phyloP scores from a whole-genome alignment of 1,140 invertebrate species.

The Dryas iulia region DNA sequence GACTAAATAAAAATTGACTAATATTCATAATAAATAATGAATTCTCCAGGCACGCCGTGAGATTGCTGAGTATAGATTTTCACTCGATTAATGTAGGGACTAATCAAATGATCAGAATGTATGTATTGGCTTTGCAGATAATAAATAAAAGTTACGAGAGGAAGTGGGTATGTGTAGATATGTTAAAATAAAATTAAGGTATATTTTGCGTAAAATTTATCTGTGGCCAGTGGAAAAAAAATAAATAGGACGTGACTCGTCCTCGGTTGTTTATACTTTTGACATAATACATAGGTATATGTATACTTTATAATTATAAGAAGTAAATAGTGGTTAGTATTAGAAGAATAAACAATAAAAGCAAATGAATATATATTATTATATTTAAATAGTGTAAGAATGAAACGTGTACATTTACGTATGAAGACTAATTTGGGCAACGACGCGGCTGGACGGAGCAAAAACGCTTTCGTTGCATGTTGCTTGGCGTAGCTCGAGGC shows the following conservation, averaged over 20 bases:
- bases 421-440: conserved; percentile 34
- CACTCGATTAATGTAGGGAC: conserved; percentile 57
- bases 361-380: not conserved
- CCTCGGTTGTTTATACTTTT: too few species aligned
- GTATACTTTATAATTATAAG: too few species aligned
- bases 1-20: conserved; percentile 80
- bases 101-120: conserved; percentile 46
- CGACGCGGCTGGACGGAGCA: conserved; percentile 39
- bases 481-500: conserved; percentile 63
- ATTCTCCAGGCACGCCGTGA: conserved; percentile 61
- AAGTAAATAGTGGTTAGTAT: too few species aligned
- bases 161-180: not conserved
- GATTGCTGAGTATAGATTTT: conserved; percentile 63
- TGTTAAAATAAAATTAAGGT: not conserved
- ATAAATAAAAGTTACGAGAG: conserved; percentile 14
- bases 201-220: too few species aligned
- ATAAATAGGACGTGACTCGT: too few species aligned
- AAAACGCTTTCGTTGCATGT: conserved; percentile 73
- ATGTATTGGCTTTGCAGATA: conserved; percentile 26
- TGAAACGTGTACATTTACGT: conserved; percentile 8
- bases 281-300: too few species aligned
- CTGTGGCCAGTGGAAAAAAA: too few species aligned
- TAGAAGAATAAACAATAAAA: too few species aligned
- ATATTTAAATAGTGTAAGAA: not conserved
- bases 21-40: conserved; percentile 81